Evolutionary conservation across 2,888 invertebrate species (phyloP).

Genomic region (Melanotus villosus): DNA sequence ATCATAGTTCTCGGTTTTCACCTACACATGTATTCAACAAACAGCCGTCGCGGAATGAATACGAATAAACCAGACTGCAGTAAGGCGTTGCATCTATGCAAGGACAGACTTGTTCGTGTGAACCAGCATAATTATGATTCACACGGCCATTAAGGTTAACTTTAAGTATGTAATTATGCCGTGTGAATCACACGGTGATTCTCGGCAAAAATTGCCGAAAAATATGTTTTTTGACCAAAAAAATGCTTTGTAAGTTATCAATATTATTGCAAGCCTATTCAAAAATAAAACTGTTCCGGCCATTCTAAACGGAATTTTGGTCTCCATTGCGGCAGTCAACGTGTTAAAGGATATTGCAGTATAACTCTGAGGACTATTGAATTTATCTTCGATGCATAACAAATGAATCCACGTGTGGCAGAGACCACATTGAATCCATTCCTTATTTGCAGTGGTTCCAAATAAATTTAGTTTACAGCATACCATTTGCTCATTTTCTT

Average conservation of each 20-base stretch:
- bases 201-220: neutral
- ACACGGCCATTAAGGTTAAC: constrained; percentile 2
- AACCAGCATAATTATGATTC: neutral
- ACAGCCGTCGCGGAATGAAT: neutral
- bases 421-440: no score
- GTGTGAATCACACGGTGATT: neutral
- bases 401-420: no score
- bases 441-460: no score
- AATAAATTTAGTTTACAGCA: no score
- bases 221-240: constrained; percentile 5
- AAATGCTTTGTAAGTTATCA: neutral
- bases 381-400: no score
- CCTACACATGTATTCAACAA: neutral
- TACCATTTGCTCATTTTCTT: no score
- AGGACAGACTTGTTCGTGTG: neutral
- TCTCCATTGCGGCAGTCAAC: constrained; percentile 5
- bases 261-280: neutral
- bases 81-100: constrained; percentile 1
- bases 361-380: no score
- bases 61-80: neutral
- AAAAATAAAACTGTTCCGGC: neutral
- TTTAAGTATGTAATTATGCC: neutral
- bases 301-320: neutral
- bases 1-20: no score
- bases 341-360: no score